phyloP scores from a whole-genome alignment of 2,113 vertebrate species.

The Zapus hudsonius region DNA sequence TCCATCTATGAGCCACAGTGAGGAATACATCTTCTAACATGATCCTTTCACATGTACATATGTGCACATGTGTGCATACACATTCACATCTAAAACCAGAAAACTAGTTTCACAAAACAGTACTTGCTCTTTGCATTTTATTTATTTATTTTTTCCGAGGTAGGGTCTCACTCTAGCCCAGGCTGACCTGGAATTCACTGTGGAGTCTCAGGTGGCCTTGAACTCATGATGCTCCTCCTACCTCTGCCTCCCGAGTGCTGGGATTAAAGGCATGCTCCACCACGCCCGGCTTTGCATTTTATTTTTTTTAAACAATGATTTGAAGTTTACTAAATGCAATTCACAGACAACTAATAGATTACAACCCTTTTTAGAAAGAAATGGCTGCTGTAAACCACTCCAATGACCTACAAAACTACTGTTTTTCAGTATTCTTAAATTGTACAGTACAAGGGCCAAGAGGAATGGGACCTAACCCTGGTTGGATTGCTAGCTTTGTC shows the following conservation, averaged over 20 bases:
- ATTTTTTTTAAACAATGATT: background rate
- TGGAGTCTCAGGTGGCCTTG: too few relatives aligned
- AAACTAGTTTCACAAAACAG: background rate
- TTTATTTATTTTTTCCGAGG: too few relatives aligned
- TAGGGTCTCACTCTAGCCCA: too few relatives aligned
- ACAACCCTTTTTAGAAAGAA: conserved; percentile 6
- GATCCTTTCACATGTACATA: background rate
- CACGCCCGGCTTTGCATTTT: too few relatives aligned
- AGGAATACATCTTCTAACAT: background rate
- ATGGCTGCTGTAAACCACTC: background rate
- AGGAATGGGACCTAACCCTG: background rate
- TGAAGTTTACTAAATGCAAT: background rate
- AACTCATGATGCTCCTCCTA: too few relatives aligned
- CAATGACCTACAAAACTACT: background rate
- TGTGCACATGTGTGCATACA: background rate
- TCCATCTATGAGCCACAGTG: background rate
- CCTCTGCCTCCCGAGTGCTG: too few relatives aligned
- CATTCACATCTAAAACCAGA: background rate
- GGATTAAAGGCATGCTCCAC: too few relatives aligned
- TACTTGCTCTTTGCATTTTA: background rate
- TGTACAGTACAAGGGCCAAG: background rate
- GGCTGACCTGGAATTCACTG: too few relatives aligned
- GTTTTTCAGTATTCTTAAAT: background rate
- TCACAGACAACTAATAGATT: background rate
- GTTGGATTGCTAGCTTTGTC: background rate